phyloP scores from a whole-genome alignment of 2,797 vertebrate genomes.

The Enteromius argenteus region DNA sequence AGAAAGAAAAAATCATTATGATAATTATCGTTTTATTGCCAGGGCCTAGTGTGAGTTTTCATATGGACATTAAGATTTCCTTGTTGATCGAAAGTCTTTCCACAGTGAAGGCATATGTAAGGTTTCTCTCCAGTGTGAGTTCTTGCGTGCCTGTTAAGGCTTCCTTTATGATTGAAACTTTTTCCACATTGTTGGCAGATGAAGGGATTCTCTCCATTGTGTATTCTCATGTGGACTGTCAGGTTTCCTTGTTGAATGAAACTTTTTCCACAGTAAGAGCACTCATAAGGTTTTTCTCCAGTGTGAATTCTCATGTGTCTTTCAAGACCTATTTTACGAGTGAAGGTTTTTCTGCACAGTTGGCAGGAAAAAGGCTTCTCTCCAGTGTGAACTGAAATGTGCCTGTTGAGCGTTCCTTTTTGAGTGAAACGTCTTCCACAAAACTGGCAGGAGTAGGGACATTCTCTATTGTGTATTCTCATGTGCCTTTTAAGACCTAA shows the following conservation, averaged over 20 bases:
- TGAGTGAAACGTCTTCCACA: conserved; percentile 12
- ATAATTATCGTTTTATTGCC: too few relatives aligned
- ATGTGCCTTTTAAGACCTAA: not conserved
- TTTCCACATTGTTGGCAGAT: too few relatives aligned
- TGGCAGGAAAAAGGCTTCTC: not conserved
- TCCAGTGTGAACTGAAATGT: not conserved
- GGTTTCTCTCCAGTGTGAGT: too few relatives aligned
- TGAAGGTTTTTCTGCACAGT: not conserved
- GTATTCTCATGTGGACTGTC: too few relatives aligned
- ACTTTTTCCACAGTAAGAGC: too few relatives aligned
- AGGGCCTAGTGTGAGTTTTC: not conserved
- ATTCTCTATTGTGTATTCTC: not conserved
- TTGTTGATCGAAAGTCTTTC: not conserved
- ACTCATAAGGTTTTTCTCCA: too few relatives aligned
- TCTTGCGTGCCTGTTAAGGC: too few relatives aligned
- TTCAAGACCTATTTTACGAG: not conserved
- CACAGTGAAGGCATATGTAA: not conserved
- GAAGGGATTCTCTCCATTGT: too few relatives aligned
- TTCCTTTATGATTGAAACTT: too few relatives aligned
- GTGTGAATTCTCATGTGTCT: not conserved
- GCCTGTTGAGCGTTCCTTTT: not conserved
- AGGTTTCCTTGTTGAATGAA: too few relatives aligned
- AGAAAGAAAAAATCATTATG: too few relatives aligned
- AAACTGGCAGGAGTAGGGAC: not conserved
- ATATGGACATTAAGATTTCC: not conserved